These are phyloP conservation scores for Galagoides demidoff DNA, from an alignment of 2,797 vertebrate genomes.

Conservation along the genomic window DNA sequence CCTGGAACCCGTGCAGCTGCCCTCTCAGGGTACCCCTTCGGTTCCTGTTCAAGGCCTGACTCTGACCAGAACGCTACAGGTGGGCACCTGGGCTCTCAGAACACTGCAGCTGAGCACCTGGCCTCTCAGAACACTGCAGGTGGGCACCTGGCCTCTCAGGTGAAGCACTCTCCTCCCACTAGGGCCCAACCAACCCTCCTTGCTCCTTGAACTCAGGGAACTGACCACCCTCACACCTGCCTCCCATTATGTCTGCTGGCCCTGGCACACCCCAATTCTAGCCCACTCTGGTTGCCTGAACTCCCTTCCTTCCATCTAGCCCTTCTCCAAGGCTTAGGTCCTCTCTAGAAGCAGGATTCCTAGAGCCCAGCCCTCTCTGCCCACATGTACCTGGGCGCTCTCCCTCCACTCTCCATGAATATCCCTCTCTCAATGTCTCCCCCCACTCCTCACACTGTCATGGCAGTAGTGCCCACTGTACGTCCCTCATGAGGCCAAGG, in stretches of 20 bases:
- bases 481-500: not conserved
- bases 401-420: not conserved
- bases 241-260: not conserved
- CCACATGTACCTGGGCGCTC: not conserved
- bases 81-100: too few relatives aligned
- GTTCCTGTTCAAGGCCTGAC: not conserved
- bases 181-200: not conserved
- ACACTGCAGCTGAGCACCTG: too few relatives aligned
- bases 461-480: accelerated
- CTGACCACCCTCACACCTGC: not conserved
- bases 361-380: not conserved
- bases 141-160: too few relatives aligned
- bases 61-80: accelerated
- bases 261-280: not conserved
- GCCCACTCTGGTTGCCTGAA: not conserved
- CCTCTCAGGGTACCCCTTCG: not conserved
- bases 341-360: not conserved
- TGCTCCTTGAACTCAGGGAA: not conserved
- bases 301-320: not conserved
- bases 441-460: not conserved
- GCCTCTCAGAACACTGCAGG: too few relatives aligned
- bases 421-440: not conserved
- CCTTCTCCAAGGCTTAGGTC: not conserved
- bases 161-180: too few relatives aligned
- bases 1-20: not conserved